A percentile compares a stretch with the other conserved stretches of the same genome.
Evolutionary conservation across 2,113 vertebrate genomes (phyloP).

Genomic region (Silurus glanis): DNA sequence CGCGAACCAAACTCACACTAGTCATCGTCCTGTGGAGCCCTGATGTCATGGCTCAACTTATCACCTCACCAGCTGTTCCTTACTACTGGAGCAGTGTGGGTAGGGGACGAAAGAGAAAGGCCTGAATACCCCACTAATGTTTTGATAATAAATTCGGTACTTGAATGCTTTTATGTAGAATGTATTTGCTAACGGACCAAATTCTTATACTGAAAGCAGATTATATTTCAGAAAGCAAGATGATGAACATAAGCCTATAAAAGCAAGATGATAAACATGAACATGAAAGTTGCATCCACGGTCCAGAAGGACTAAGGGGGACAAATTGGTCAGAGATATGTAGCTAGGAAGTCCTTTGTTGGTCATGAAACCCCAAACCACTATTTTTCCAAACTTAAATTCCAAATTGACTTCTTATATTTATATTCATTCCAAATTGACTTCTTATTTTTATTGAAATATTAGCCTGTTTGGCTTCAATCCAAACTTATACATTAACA

Average conservation of each 20-base stretch:
- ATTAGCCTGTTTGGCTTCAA: background rate
- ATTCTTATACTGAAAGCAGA: background rate
- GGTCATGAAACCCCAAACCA: background rate
- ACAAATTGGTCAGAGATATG: background rate
- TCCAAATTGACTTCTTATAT: background rate
- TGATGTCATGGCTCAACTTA: constrained; percentile 58
- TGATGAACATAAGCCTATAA: background rate
- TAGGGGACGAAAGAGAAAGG: background rate
- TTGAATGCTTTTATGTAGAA: background rate
- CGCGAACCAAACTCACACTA: constrained; percentile 65
- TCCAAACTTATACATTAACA: too few relatives aligned
- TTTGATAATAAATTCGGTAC: background rate
- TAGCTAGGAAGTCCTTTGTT: background rate
- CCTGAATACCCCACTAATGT: background rate
- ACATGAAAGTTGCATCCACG: too few relatives aligned
- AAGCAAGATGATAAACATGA: constrained; percentile 10
- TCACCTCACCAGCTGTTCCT: constrained; percentile 37
- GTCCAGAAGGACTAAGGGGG: background rate
- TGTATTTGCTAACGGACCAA: background rate
- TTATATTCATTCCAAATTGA: background rate
- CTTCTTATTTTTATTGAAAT: background rate
- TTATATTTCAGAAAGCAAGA: constrained; percentile 12
- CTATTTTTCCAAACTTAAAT: background rate
- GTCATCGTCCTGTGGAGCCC: constrained; percentile 65
- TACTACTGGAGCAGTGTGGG: constrained; percentile 14